These are phyloP conservation scores for Cydia fagiglandana DNA, from an alignment of 1,140 invertebrate genomes.

Conservation along the genomic window DNA sequence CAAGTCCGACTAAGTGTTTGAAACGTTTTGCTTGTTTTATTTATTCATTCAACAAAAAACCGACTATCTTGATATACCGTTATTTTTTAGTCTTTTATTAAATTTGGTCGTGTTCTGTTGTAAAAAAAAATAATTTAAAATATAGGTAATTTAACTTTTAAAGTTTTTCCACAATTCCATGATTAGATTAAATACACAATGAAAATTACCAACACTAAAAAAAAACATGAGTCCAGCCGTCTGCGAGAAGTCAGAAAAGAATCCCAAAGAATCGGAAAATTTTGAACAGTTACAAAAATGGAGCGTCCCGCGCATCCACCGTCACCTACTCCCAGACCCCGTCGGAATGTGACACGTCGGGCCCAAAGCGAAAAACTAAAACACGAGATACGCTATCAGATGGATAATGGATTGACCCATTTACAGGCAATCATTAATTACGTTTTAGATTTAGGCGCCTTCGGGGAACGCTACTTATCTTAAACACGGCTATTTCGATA, in stretches of 20 bases:
- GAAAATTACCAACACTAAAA: too few relatives aligned
- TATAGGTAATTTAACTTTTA: too few relatives aligned
- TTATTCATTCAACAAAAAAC: not conserved
- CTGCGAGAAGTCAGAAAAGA: too few relatives aligned
- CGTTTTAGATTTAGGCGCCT: constrained; percentile 40
- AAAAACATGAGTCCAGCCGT: too few relatives aligned
- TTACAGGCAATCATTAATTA: constrained; percentile 69
- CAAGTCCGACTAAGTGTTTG: too few relatives aligned
- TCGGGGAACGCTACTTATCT: not conserved
- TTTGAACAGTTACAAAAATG: not conserved
- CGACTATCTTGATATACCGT: not conserved
- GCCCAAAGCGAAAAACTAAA: constrained; percentile 59
- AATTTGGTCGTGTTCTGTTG: too few relatives aligned
- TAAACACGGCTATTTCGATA: constrained; percentile 1
- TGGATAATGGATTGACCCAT: constrained; percentile 75
- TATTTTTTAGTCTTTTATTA: too few relatives aligned
- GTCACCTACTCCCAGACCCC: constrained; percentile 38
- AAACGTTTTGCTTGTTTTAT: too few relatives aligned
- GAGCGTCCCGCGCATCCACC: not conserved
- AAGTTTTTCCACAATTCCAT: too few relatives aligned
- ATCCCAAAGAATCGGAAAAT: too few relatives aligned
- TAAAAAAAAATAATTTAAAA: too few relatives aligned
- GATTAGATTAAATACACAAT: too few relatives aligned
- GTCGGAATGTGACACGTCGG: constrained; percentile 59
- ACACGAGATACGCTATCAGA: constrained; percentile 69